Base-by-base conservation (phyloP, 2,113 vertebrate species). In the Thomomys bottae region DNA sequence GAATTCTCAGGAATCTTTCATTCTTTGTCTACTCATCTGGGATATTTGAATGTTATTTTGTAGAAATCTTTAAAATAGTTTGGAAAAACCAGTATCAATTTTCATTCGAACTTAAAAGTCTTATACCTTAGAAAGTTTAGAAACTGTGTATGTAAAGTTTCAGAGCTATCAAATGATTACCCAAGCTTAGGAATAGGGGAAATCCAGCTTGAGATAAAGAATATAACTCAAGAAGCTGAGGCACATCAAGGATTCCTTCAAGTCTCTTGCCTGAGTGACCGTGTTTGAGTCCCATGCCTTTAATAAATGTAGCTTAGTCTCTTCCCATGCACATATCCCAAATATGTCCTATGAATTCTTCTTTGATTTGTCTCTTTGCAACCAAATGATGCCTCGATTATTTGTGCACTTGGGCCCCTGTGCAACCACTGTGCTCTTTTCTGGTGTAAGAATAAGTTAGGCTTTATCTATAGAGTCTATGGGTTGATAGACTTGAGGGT, bases 351-450 rank as follows among this genome's bases (percentile, higher is more conserved):
- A 59, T 28, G 28, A 28, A 20, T 68, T 23, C 28, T 91, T 64
- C 75, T 80, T 77, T 77, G 64, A 61, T 70, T 94, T 76, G 57
- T n/a, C 63, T 84, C 54, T 87, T 67, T 77, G 57, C 26, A 40
- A 12, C 6, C 77, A 70, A 70, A 77, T 68, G 28, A 49, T 38
- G 12, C 64, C 81, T 91, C 7, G 34, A 0, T 89, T 81, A 84
- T 73, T 91, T 1, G 28, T 66, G 70, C 5, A 24, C 49, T 28
- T 8, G 89, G 68, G 34, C 30, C 26, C 57, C 34, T 81, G 40
- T 73, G 28, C 9, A 54, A 2, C 40, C 26, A 9, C 4, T 36
- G 4, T n/a, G 26, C 45, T 82, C 32, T 88, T 90, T 70, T 64
- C 42, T 82, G 6, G 38, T 73, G 0, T 45, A 67, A 72, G 32